A percentile compares a stretch with the other conserved stretches of the same genome.
Conservation (phyloP, 2,113 vertebrate species). For the Nerophis ophidion region DNA sequence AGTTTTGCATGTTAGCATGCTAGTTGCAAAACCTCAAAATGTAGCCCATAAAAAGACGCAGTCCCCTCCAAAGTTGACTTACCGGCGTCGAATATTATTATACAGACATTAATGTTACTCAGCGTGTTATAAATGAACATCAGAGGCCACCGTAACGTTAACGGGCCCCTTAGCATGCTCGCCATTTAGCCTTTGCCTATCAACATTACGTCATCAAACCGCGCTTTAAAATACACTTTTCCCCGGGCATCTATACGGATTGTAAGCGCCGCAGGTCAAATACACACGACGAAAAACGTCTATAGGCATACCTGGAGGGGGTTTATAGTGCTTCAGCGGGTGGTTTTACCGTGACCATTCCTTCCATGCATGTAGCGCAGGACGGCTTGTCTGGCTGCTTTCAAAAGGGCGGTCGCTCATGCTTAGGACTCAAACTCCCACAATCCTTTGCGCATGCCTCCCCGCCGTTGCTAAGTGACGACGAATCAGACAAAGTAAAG, state of each 20-base stretch:
- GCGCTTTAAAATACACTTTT: slow-evolving; percentile 79
- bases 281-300: slow-evolving; percentile 8
- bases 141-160: background rate
- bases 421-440: slow-evolving; percentile 69
- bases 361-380: slow-evolving; percentile 47
- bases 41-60: background rate
- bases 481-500: background rate
- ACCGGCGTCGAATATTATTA: background rate
- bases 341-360: slow-evolving; percentile 44
- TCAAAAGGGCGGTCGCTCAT: slow-evolving; percentile 75
- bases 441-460: slow-evolving; percentile 59
- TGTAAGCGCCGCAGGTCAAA: slow-evolving; percentile 10
- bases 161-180: slow-evolving; percentile 60
- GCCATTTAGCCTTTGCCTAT: slow-evolving; percentile 74
- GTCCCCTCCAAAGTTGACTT: background rate
- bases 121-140: background rate
- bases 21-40: background rate
- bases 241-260: slow-evolving; percentile 37
- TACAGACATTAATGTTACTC: background rate
- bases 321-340: slow-evolving; percentile 30
- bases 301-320: slow-evolving; percentile 50
- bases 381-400: slow-evolving; percentile 50
- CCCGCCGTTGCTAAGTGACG: slow-evolving; percentile 59
- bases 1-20: slow-evolving; percentile 1
- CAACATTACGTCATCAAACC: slow-evolving; percentile 90